Base-by-base conservation (phyloP, 2,797 vertebrate genomes). In the Nannoperca obscura region DNA sequence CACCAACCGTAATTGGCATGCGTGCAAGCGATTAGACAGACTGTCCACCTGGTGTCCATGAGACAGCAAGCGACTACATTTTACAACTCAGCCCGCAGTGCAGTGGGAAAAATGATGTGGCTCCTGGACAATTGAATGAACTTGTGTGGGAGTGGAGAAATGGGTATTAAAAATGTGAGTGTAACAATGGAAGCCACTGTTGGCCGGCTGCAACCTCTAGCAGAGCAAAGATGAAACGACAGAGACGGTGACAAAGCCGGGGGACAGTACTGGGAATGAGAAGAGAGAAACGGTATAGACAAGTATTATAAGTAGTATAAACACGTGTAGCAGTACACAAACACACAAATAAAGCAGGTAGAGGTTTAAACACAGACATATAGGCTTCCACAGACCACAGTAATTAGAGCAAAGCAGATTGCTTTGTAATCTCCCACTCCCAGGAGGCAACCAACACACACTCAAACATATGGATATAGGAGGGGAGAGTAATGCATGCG, bases 91-190 rank as follows among this genome's bases (percentile, higher is more conserved):
- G 76, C 82, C 80, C 79, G 80, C 72, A 76, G 69, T 55, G 74
- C 71, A 77, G 84, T 79, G 82, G 85, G 83, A 64, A 77, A 82
- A 81, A 76, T 54, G 44, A 74, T 70, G 71, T 78, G 84, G 69
- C 67, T 88, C 46, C 1, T 7, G 42, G 76, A 90, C 87, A 88
- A 90, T 80, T 90, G 81, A 88, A 89, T 92, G 86, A 85, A 86
- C 78, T 84, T 74, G 77, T 90, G 85, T 84, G 86, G 83, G 84
- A 78, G 85, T 77, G 63, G 57, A 88, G 68, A 81, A 84, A 80
- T 61, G 76, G 57, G 67, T 72, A 61, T 77, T 81, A 83, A 87
- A 88, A 88, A 87, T 85, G 71, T 71, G 83, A 78, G 70, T 19
- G 44, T 62, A 76, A 91, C 85, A 90, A 84, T 86, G 65, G 70